A percentile compares a stretch with the other conserved stretches of the same genome.
These are phyloP conservation scores for Lepidocyrtoides sp. DNA, from an alignment of 2,888 invertebrate species.

Conservation along the genomic window DNA sequence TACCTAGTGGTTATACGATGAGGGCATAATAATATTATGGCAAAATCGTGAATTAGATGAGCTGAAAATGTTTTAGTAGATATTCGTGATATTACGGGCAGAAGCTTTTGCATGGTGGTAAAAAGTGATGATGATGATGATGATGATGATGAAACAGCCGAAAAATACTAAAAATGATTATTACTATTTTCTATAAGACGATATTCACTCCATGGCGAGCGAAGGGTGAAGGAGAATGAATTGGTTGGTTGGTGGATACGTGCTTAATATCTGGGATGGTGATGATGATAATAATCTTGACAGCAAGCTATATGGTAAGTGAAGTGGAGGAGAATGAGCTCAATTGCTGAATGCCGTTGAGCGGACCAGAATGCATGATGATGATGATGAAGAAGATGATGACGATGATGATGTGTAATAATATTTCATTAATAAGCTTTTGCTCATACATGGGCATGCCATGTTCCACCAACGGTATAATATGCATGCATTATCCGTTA, in stretches of 20 bases:
- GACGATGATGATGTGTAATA: slow-evolving; percentile 35
- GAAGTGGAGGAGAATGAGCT: neutral
- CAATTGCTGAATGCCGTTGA: no score
- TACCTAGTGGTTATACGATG: neutral
- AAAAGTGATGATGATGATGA: slow-evolving; percentile 17
- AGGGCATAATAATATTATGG: neutral
- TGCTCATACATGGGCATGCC: slow-evolving; percentile 68
- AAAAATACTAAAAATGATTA: slow-evolving; percentile 57
- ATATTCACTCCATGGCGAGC: no score
- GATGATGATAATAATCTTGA: neutral
- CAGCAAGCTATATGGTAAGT: slow-evolving; percentile 25
- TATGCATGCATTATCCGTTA: slow-evolving; percentile 16
- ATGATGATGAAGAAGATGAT: neutral
- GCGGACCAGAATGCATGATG: neutral
- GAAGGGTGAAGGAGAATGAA: no score
- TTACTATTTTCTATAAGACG: slow-evolving; percentile 50
- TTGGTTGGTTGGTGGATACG: neutral
- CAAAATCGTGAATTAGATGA: slow-evolving; percentile 47
- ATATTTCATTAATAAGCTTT: slow-evolving; percentile 77
- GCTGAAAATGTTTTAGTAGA: slow-evolving; percentile 6
- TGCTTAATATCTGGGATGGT: neutral
- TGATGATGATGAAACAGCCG: slow-evolving; percentile 21
- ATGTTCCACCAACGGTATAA: slow-evolving; percentile 38
- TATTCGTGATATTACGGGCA: slow-evolving; percentile 14
- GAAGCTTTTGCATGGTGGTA: slow-evolving; percentile 37